Evolutionary conservation across 2,888 invertebrate species (phyloP).

Genomic region (Linhomoeus sp.): DNA sequence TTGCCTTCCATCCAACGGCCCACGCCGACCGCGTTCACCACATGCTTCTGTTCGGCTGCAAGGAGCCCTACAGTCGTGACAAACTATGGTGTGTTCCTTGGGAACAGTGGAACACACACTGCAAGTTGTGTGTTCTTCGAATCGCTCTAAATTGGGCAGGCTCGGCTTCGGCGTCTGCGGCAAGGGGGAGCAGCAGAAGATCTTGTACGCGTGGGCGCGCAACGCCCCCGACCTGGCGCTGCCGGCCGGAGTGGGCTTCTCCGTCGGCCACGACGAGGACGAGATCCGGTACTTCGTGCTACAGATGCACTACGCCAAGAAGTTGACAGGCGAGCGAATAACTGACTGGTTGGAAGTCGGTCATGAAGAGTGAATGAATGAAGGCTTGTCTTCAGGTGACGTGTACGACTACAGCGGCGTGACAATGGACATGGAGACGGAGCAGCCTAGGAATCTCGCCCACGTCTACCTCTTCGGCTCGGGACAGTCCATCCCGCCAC

Average conservation of each 20-base stretch:
- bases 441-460: constrained; percentile 21
- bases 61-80: constrained; percentile 32
- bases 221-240: constrained; percentile 38
- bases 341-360: neutral
- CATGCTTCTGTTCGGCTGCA: constrained; percentile 40
- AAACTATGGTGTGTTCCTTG: too few species aligned
- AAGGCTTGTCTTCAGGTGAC: constrained; percentile 20
- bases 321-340: constrained; percentile 14
- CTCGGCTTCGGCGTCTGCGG: constrained; percentile 48
- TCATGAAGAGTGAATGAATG: neutral
- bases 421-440: constrained; percentile 21
- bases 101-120: too few species aligned
- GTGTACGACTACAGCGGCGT: constrained; percentile 31
- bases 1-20: constrained; percentile 36
- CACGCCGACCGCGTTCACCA: constrained; percentile 39
- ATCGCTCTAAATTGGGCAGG: constrained; percentile 40
- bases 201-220: constrained; percentile 42
- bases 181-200: constrained; percentile 28
- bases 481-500: constrained; percentile 27
- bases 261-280: constrained; percentile 35
- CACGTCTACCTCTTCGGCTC: constrained; percentile 30
- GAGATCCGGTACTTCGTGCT: constrained; percentile 37
- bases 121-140: too few species aligned
- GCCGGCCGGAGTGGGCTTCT: constrained; percentile 38
- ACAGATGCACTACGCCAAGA: constrained; percentile 38